A percentile compares a stretch with the other conserved stretches of the same genome.
phyloP scores from a whole-genome alignment of 2,797 vertebrate species.

The Anguilla obscura region DNA sequence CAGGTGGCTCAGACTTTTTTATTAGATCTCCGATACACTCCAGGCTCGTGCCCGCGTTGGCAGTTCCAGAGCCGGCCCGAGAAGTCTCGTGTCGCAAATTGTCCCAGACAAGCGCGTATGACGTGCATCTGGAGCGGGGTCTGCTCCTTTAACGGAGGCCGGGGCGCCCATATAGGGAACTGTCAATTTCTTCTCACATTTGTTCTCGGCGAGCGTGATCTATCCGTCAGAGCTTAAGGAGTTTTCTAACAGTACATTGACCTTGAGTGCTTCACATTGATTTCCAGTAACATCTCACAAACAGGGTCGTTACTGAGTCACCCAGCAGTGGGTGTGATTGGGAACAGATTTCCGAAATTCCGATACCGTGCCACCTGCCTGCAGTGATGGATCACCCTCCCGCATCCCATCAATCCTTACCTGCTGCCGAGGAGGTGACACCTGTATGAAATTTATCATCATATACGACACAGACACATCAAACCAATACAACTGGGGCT shows the following conservation, averaged over 20 bases:
- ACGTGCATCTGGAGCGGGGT: conserved; percentile 65
- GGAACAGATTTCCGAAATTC: conserved; percentile 99
- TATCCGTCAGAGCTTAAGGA: conserved; percentile 96
- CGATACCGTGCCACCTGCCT: conserved; percentile 94
- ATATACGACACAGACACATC: conserved; percentile 69
- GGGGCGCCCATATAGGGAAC: conserved; percentile 67
- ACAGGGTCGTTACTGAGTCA: conserved; percentile 86
- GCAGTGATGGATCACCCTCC: conserved; percentile 91
- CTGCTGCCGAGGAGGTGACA: conserved; percentile 86
- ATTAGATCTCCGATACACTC: conserved; percentile 77
- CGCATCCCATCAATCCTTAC: conserved; percentile 94
- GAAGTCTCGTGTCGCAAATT: conserved; percentile 65
- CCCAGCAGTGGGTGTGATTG: conserved; percentile 92
- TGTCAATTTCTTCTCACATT: conserved; percentile 86
- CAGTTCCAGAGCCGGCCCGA: conserved; percentile 63
- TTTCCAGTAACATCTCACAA: conserved; percentile 95
- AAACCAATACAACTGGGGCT: conserved; percentile 65
- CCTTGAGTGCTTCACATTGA: conserved; percentile 98
- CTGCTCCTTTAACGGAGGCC: conserved; percentile 72
- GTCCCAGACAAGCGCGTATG: conserved; percentile 69
- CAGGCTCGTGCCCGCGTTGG: conserved; percentile 57
- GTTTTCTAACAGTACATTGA: conserved; percentile 99
- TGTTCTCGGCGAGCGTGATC: conserved; percentile 81
- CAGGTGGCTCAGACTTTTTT: conserved; percentile 70
- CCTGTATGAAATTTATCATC: conserved; percentile 96